Evolutionary conservation across 2,888 invertebrate species (phyloP), one percentile per base, ranked within the genome.

Genomic region (Eupithecia subfuscata): DNA sequence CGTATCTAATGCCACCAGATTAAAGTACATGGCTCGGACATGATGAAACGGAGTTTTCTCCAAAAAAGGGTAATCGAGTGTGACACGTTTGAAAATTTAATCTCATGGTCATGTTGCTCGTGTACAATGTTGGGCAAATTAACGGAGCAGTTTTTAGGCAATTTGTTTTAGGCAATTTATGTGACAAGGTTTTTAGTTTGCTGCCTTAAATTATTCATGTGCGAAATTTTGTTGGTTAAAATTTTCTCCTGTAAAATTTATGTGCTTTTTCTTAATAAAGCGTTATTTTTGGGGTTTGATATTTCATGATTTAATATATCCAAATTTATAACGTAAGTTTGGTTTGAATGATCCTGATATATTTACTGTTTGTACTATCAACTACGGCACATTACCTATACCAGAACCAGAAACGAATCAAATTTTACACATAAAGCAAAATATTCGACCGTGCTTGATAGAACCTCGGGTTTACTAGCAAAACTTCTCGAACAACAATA

Each of bases 61-160:
- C 79, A 87, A 86, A 84, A 43, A 89, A 90, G 84, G 87, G 89
- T 90, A 90, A 91, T 90, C 87, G 88, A 81, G 87, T 85, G 82
- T 86, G 87, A 84, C 88, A 86, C 88, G 89, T 90, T 91, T 90
- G 88, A 90, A 92, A 92, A 91, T 92, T 93, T 93, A 92, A 93
- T 92, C 90, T 89, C 87, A 85, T 86, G 85, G 86, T 84, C 91
- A 86, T 92, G 92, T 91, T 83, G 84, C 84, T 84, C 82, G 84
- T 86, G 84, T 84, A 84, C 82, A 81, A 81, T 80, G 85, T 84
- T 86, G 82, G 85, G 86, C 88, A 90, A 91, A 91, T 91, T 90
- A 90, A 89, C 85, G 85, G 84, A 88, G 85, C 83, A 86, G 88
- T 88, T 90, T 89, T 88, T 81, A 72, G 78, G 81, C 78, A 79